Conservation (phyloP, 2,113 vertebrate species). For the Lucifuga dentata region DNA sequence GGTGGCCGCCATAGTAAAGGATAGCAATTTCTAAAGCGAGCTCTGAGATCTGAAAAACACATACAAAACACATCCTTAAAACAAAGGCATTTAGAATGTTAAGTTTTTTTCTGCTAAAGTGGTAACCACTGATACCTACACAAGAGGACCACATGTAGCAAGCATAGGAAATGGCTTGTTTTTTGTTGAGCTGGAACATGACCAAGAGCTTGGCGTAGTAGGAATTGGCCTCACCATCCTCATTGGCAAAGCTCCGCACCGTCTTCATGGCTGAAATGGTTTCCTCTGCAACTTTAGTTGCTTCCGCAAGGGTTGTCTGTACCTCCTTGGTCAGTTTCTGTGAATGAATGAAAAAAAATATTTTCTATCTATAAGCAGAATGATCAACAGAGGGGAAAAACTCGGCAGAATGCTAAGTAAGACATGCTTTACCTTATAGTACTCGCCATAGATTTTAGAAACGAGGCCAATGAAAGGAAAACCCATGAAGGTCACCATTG, state of each 20-base stretch:
- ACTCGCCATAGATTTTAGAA: conserved; percentile 91
- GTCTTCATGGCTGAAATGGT: conserved; percentile 95
- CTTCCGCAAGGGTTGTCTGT: conserved; percentile 90
- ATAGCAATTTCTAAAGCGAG: conserved; percentile 91
- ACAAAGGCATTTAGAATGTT: neutral
- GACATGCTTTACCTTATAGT: conserved; percentile 89
- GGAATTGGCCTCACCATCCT: conserved; percentile 85
- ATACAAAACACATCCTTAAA: neutral
- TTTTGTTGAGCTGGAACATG: conserved; percentile 91
- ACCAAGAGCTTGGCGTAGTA: conserved; percentile 87
- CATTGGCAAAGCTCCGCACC: conserved; percentile 93
- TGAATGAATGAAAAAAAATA: neutral
- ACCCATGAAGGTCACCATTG: conserved; percentile 92
- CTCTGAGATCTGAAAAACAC: conserved; percentile 86
- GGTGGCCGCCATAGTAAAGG: conserved; percentile 94
- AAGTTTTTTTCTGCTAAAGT: neutral
- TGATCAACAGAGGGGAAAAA: neutral
- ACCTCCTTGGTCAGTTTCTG: conserved; percentile 93
- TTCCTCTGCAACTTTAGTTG: conserved; percentile 94
- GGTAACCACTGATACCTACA: conserved; percentile 82
- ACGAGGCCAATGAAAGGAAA: conserved; percentile 93
- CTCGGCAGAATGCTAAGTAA: too few relatives aligned
- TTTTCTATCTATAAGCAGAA: neutral
- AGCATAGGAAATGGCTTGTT: conserved; percentile 91
- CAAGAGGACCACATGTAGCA: conserved; percentile 93